Conservation (phyloP, 2,888 invertebrate genomes). For the Andrena marginata region DNA sequence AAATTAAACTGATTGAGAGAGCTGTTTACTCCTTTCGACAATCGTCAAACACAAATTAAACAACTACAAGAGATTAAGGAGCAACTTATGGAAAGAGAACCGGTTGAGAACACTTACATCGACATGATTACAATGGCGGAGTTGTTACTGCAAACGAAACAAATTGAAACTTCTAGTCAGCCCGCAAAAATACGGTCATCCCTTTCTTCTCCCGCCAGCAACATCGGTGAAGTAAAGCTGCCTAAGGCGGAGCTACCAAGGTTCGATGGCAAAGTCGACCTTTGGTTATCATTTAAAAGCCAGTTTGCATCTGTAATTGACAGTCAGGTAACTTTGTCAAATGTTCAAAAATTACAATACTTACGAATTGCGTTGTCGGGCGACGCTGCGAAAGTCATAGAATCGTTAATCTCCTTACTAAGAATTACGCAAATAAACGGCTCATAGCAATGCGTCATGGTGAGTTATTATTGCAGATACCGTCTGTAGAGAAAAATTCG, state of each 20-base stretch:
- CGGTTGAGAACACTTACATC: neutral
- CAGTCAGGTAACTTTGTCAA: neutral
- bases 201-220: too few species aligned
- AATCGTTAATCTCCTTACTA: neutral
- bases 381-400: neutral
- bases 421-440: conserved; percentile 1
- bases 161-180: too few species aligned
- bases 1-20: neutral
- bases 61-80: neutral
- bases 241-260: neutral
- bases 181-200: too few species aligned
- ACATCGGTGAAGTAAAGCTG: neutral
- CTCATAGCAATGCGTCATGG: neutral
- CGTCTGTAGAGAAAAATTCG: too few species aligned
- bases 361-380: neutral
- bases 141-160: too few species aligned
- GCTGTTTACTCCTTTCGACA: neutral
- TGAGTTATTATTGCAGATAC: too few species aligned
- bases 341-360: conserved; percentile 3
- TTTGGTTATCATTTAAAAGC: neutral
- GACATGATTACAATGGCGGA: neutral
- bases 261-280: neutral
- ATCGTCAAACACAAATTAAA: neutral
- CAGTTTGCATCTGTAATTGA: neutral
- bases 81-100: neutral